Conservation (phyloP, 1,140 invertebrate species). For the Aphelenchoides avenae region DNA sequence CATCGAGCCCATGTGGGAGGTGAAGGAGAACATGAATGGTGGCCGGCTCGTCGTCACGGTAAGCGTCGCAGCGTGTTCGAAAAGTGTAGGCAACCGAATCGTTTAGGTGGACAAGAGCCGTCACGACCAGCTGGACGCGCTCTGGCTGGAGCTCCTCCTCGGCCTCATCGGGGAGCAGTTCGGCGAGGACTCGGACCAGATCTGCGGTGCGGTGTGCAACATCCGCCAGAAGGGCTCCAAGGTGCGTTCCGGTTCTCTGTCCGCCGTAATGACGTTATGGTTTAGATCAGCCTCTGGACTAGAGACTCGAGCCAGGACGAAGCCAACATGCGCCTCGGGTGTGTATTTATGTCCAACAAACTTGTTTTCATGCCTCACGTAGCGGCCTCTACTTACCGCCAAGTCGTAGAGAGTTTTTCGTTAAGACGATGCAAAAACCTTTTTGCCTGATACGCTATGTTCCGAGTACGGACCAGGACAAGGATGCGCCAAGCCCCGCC, state of each 20-base stretch:
- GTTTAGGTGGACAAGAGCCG: slow-evolving; percentile 61
- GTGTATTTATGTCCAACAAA: slow-evolving; percentile 3
- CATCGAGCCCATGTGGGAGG: slow-evolving; percentile 97
- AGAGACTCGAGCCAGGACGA: slow-evolving; percentile 73
- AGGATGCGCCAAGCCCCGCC: too few relatives aligned
- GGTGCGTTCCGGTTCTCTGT: slow-evolving; percentile 44
- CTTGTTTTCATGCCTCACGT: neutral
- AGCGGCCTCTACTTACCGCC: too few relatives aligned
- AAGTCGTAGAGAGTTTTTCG: too few relatives aligned
- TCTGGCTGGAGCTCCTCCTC: slow-evolving; percentile 88
- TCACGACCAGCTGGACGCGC: slow-evolving; percentile 75
- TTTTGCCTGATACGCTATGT: too few relatives aligned
- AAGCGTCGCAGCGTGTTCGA: slow-evolving; percentile 23
- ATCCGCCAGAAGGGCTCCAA: slow-evolving; percentile 84
- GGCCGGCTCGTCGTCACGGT: slow-evolving; percentile 81
- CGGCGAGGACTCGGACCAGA: slow-evolving; percentile 79
- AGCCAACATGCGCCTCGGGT: slow-evolving; percentile 68
- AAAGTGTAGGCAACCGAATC: slow-evolving; percentile 2
- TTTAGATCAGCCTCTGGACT: slow-evolving; percentile 74
- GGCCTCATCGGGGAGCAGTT: slow-evolving; percentile 94
- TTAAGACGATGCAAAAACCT: too few relatives aligned
- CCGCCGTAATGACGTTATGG: slow-evolving; percentile 1
- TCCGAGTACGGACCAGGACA: too few relatives aligned
- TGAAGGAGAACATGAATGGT: slow-evolving; percentile 79
- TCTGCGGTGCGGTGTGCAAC: slow-evolving; percentile 91